Percentiles rank a stretch among this genome's conserved stretches.
These are phyloP conservation scores for Odontamblyopus rebecca DNA, from an alignment of 2,797 vertebrate species.

Conservation along the genomic window DNA sequence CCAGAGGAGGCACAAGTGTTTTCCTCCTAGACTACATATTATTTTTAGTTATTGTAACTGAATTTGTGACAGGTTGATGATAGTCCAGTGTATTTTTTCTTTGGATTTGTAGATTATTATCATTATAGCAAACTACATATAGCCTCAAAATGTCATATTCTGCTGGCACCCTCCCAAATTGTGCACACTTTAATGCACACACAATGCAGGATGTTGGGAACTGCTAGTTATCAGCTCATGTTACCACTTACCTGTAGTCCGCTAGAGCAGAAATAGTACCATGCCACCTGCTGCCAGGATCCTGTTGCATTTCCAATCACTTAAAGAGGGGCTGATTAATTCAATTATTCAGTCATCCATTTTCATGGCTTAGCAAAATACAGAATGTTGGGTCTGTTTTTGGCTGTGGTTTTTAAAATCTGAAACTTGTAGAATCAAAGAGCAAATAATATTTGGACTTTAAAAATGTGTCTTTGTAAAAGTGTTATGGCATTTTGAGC, in stretches of 20 bases:
- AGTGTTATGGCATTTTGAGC: too few species aligned
- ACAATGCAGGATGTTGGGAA: constrained; percentile 67
- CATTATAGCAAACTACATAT: constrained; percentile 11
- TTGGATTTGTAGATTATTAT: neutral
- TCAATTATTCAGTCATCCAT: constrained; percentile 80
- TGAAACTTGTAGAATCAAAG: constrained; percentile 9
- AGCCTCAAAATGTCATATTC: constrained; percentile 26
- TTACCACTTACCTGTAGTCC: constrained; percentile 80
- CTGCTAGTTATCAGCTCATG: constrained; percentile 77
- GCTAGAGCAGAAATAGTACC: constrained; percentile 67
- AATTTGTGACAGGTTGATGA: too few species aligned
- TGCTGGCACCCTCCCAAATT: constrained; percentile 7
- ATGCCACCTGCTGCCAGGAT: constrained; percentile 80
- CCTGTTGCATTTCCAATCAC: constrained; percentile 82
- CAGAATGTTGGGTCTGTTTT: constrained; percentile 53
- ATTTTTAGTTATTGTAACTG: too few species aligned
- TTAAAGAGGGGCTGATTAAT: constrained; percentile 78
- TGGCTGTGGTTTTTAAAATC: constrained; percentile 1
- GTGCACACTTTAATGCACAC: constrained; percentile 32
- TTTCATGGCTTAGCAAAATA: constrained; percentile 67
- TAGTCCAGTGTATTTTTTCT: too few species aligned
- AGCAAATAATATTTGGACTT: constrained; percentile 11
- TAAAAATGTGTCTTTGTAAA: too few species aligned
- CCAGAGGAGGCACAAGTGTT: neutral
- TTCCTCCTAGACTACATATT: too few species aligned